phyloP scores from a whole-genome alignment of 1,140 invertebrate genomes.

The Nylanderia fulva region DNA sequence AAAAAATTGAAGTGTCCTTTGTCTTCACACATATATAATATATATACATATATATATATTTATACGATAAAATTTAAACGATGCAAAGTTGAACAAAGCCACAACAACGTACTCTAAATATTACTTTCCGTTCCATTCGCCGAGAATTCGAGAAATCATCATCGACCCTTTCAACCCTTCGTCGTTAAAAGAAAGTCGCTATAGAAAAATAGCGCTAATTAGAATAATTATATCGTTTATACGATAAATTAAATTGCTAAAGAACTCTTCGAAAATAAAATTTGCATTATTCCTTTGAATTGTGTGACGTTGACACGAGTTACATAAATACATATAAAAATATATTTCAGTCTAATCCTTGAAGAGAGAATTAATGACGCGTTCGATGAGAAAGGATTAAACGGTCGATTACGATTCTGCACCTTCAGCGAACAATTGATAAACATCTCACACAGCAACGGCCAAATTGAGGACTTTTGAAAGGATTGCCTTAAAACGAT shows the following conservation, averaged over 20 bases:
- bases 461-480: slow-evolving; percentile 66
- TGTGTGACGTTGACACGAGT: neutral
- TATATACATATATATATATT: slow-evolving; percentile 65
- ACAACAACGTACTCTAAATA: slow-evolving; percentile 70
- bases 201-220: neutral
- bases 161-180: neutral
- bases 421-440: slow-evolving; percentile 51
- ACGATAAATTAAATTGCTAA: neutral
- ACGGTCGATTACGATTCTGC: neutral
- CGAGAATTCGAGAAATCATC: slow-evolving; percentile 31
- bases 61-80: slow-evolving; percentile 74
- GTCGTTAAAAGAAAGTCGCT: neutral
- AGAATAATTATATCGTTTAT: neutral
- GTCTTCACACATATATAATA: slow-evolving; percentile 42
- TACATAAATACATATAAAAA: neutral
- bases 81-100: slow-evolving; percentile 72
- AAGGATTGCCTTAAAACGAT: neutral
- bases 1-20: slow-evolving; percentile 6
- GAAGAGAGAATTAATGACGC: neutral
- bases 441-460: slow-evolving; percentile 70
- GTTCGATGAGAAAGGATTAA: slow-evolving; percentile 2
- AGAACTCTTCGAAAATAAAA: neutral
- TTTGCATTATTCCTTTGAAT: neutral
- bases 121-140: slow-evolving; percentile 67
- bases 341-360: neutral